These are phyloP conservation scores for Chymomyza caudatula DNA, from an alignment of 2,888 invertebrate genomes.

Conservation along the genomic window DNA sequence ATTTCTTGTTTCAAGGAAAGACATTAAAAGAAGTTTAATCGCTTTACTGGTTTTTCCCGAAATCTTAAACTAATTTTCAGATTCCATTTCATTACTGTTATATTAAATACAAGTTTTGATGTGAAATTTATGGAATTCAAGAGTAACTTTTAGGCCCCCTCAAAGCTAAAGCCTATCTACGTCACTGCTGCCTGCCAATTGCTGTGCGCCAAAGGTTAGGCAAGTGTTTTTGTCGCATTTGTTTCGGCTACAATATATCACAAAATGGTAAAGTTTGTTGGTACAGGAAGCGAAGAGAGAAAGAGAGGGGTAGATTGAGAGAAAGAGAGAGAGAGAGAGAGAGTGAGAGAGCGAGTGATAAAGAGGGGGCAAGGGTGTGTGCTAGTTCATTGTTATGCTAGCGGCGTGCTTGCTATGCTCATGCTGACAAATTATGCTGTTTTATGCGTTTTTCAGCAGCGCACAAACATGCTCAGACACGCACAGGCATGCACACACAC, in stretches of 20 bases:
- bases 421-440: conserved; percentile 68
- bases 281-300: not conserved
- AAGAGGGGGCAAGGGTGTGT: not conserved
- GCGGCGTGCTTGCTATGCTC: conserved; percentile 40
- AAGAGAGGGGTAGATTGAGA: not conserved
- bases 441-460: conserved; percentile 63
- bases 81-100: too few relatives aligned
- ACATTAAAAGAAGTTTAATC: too few relatives aligned
- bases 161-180: too few relatives aligned
- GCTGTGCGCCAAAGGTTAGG: not conserved
- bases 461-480: conserved; percentile 14
- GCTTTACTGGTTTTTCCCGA: too few relatives aligned
- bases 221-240: not conserved
- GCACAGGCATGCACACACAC: conserved; percentile 6
- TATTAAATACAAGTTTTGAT: too few relatives aligned
- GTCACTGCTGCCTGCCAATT: too few relatives aligned
- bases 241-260: not conserved
- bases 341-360: not conserved
- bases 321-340: not conserved
- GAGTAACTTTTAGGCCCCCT: too few relatives aligned
- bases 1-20: too few relatives aligned
- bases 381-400: conserved; percentile 60
- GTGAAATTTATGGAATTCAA: too few relatives aligned
- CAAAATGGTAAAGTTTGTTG: conserved; percentile 5
- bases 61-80: too few relatives aligned